Base-by-base conservation (phyloP, 2,797 vertebrate species). In the Manis pentadactyla region DNA sequence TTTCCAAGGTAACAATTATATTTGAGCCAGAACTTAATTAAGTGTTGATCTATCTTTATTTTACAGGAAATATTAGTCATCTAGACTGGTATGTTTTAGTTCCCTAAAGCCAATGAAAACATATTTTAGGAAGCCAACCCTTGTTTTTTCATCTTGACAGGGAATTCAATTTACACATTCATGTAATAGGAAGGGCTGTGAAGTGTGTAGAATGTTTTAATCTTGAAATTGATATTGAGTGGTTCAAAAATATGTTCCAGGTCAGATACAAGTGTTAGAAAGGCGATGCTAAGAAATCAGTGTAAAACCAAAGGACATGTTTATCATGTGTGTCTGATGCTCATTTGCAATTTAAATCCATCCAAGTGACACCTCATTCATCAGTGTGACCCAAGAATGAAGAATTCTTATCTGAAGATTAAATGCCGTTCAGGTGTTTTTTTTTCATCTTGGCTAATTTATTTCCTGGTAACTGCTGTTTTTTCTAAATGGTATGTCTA, bases 1-100 rank as follows among this genome's bases (percentile, higher is more conserved):
- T 96, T 92, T 97, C 96, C 90, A 97, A 84, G 91, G 89, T 93
- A 90, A 94, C 93, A 97, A 79, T 96, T 97, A 94, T 31, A 79
- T 88, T 86, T 86, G 68, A 91, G 93, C 92, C 94, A 96, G 75
- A 82, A 95, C 57, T 95, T 97, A 96, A 96, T 93, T 93, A 88
- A 91, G 83, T 92, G 95, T 96, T 95, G 90, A 89, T 94, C 94
- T 95, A 87, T 85, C 97, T 93, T 94, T 93, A 94, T 95, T 92
- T 96, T 92, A 94, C 95, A 95, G 95, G 96, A 96, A 97, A 87
- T 49, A 23, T 59, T 92, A 94, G 64, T 92, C 92, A 68, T 68
- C 39, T 63, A 77, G 59, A 81, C 81, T 29, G 68, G 37, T 78
- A 57, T 46, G 59, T 53, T 81, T 78, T 82, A 82, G 86, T 88